Conservation (phyloP, 2,888 invertebrate species). For the Eubasilissa splendida region DNA sequence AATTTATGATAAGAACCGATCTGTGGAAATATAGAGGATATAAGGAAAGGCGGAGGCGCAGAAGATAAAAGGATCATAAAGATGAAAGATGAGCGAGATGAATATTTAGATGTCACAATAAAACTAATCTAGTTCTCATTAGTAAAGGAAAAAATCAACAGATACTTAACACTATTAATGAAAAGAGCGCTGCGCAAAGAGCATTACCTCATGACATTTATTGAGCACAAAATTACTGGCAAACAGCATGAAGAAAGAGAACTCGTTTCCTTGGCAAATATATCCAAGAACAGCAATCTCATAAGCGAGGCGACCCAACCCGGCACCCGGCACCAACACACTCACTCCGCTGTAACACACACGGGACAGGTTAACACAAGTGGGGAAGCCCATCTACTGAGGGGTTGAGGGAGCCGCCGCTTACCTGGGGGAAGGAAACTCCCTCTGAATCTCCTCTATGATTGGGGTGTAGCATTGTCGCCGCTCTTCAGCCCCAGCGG, state of each 20-base stretch:
- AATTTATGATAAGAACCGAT: no score
- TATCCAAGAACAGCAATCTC: slow-evolving; percentile 94
- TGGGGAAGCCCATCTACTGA: neutral
- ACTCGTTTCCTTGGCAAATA: slow-evolving; percentile 97
- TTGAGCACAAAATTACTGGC: slow-evolving; percentile 97
- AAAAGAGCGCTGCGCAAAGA: no score
- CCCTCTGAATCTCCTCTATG: slow-evolving; percentile 83
- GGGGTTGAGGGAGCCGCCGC: neutral
- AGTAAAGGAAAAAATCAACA: no score
- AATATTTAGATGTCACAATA: no score
- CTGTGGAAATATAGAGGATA: no score
- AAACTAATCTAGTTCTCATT: no score
- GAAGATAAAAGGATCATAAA: no score
- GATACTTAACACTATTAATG: no score
- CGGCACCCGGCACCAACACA: slow-evolving; percentile 96
- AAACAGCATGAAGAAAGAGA: slow-evolving; percentile 97
- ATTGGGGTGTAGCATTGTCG: slow-evolving; percentile 92
- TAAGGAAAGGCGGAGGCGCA: no score
- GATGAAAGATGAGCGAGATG: no score
- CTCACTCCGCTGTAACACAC: slow-evolving; percentile 70
- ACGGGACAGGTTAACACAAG: neutral
- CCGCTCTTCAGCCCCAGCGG: slow-evolving; percentile 86
- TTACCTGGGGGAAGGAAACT: slow-evolving; percentile 80
- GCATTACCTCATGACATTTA: slow-evolving; percentile 76
- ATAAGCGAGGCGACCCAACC: slow-evolving; percentile 93